Conservation (phyloP, 2,888 invertebrate species). For the Lomographa bimaculata region DNA sequence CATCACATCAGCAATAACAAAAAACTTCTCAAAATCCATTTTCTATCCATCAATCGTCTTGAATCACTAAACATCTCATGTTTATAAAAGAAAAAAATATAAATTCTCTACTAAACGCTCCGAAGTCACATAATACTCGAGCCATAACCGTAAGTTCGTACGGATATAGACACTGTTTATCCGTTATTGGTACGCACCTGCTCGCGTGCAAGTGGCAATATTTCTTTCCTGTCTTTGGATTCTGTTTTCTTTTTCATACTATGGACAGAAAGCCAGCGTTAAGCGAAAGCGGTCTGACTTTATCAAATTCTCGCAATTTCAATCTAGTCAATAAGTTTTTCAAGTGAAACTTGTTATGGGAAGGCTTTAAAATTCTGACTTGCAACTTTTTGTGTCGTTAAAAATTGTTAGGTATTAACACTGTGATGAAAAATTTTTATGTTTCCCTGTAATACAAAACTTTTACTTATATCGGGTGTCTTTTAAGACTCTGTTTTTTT, state of each 20-base stretch:
- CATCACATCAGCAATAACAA: background rate
- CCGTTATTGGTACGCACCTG: conserved; percentile 64
- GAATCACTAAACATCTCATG: conserved; percentile 25
- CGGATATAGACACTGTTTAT: conserved; percentile 39
- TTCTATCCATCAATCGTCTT: conserved; percentile 17
- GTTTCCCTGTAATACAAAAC: too few relatives aligned
- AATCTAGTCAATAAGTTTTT: too few relatives aligned
- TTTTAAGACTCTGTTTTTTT: too few relatives aligned
- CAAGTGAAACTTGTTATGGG: too few relatives aligned
- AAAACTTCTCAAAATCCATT: too few relatives aligned
- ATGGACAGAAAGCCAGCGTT: conserved; percentile 12
- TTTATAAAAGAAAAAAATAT: conserved; percentile 31
- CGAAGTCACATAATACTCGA: conserved; percentile 22
- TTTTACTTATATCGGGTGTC: too few relatives aligned
- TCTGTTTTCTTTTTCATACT: conserved; percentile 29
- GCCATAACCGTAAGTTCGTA: conserved; percentile 30
- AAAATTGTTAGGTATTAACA: too few relatives aligned
- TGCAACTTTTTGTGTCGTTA: too few relatives aligned
- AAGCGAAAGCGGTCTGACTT: too few relatives aligned
- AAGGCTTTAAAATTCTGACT: too few relatives aligned
- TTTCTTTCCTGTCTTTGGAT: conserved; percentile 48
- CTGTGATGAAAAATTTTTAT: too few relatives aligned
- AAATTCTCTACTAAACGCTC: conserved; percentile 31
- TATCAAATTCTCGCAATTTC: too few relatives aligned
- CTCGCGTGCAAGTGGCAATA: conserved; percentile 58